Evolutionary conservation across 2,888 invertebrate genomes (phyloP).

Genomic region (Platynereis dumerilii): DNA sequence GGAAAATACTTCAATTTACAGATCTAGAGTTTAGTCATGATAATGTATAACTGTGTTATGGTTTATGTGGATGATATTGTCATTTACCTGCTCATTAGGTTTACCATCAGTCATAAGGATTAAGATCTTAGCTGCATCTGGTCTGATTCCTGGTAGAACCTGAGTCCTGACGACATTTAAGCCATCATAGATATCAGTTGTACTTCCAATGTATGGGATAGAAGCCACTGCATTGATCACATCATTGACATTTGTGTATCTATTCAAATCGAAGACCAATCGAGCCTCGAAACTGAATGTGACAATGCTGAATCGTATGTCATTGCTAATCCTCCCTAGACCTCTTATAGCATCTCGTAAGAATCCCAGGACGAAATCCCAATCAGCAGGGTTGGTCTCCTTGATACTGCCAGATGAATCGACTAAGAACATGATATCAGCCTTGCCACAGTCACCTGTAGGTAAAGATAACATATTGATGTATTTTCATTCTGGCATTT

Average conservation of each 20-base stretch:
- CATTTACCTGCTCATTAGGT: slow-evolving; percentile 1
- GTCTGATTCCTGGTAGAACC: background rate
- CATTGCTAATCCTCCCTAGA: background rate
- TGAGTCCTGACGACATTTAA: background rate
- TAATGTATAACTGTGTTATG: no score
- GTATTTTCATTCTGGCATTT: no score
- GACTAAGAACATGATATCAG: background rate
- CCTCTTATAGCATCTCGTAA: background rate
- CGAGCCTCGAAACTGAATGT: slow-evolving; percentile 4
- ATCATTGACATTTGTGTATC: background rate
- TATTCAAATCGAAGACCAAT: background rate
- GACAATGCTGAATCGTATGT: background rate
- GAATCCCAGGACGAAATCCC: background rate
- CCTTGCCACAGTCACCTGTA: slow-evolving; percentile 1
- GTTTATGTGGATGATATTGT: no score
- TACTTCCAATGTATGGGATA: background rate
- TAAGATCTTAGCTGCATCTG: slow-evolving; percentile 8
- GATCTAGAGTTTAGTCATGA: no score
- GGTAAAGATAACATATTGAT: no score
- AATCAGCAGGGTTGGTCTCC: slow-evolving; percentile 1
- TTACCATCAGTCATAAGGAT: slow-evolving; percentile 5
- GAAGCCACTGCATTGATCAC: background rate
- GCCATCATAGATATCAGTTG: background rate
- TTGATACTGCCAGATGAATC: slow-evolving; percentile 6
- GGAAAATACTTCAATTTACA: no score